Evolutionary conservation across 2,113 vertebrate genomes (phyloP).

Genomic region (Tragelaphus strepsiceros): DNA sequence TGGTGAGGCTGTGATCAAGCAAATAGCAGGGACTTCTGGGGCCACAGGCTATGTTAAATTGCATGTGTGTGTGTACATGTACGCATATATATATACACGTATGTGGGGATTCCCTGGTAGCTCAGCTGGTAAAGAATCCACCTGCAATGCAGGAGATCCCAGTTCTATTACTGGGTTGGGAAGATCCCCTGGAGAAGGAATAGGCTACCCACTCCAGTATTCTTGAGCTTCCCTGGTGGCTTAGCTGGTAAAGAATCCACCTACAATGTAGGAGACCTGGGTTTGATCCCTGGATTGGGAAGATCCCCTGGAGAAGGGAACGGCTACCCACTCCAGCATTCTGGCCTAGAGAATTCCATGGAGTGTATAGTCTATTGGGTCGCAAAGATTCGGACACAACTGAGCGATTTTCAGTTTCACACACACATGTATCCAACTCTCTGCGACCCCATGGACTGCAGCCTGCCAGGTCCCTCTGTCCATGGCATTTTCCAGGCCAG

Average conservation of each 20-base stretch:
- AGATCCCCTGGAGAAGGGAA: neutral
- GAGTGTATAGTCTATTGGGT: neutral
- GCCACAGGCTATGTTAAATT: neutral
- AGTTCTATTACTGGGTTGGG: neutral
- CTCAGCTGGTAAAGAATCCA: neutral
- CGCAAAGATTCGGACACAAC: fast-evolving
- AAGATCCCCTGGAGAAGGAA: neutral
- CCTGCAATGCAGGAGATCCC: neutral
- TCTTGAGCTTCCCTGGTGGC: neutral
- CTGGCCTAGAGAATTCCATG: neutral
- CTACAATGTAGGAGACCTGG: neutral
- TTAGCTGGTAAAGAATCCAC: neutral
- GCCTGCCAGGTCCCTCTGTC: neutral
- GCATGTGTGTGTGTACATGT: neutral
- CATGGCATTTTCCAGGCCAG: neutral
- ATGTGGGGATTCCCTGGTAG: neutral
- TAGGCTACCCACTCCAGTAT: neutral
- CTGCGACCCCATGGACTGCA: neutral
- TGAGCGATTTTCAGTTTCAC: neutral
- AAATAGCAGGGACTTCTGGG: neutral
- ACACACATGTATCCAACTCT: neutral
- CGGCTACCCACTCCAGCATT: neutral
- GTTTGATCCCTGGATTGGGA: neutral
- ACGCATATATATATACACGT: fast-evolving
- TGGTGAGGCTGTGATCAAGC: neutral